phyloP scores from a whole-genome alignment of 2,797 vertebrate species.

The Propithecus deckenii region DNA sequence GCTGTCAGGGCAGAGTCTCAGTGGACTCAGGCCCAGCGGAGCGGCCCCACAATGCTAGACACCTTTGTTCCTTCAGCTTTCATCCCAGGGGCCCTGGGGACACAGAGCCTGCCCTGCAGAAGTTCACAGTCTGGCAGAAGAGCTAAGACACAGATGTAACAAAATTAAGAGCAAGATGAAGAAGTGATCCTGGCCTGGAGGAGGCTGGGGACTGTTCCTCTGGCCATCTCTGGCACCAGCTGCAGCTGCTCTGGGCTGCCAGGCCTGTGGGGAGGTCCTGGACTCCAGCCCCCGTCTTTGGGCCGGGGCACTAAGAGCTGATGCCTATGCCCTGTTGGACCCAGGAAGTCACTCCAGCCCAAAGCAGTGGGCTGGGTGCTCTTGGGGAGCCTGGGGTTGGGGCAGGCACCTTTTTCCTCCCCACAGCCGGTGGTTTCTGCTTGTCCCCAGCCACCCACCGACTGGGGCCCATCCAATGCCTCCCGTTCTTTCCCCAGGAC shows the following conservation, averaged over 20 bases:
- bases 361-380: neutral
- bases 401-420: neutral
- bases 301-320: neutral
- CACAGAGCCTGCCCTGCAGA: neutral
- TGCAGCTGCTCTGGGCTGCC: no score
- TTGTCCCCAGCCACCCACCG: neutral
- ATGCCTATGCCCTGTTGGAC: neutral
- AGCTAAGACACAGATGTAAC: neutral
- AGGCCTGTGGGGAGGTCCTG: no score
- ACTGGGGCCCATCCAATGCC: conserved; percentile 39
- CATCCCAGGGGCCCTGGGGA: neutral
- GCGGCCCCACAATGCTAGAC: rapidly evolving
- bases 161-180: neutral
- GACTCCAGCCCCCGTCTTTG: neutral
- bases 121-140: neutral
- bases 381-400: neutral
- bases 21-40: rapidly evolving
- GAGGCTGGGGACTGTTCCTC: neutral
- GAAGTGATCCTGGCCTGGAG: neutral
- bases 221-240: neutral
- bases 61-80: neutral
- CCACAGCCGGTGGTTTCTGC: neutral
- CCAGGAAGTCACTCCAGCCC: neutral
- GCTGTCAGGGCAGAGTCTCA: rapidly evolving
- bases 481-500: conserved; percentile 72